Base-by-base conservation (phyloP, 2,113 vertebrate genomes). In the Erinaceus europaeus region DNA sequence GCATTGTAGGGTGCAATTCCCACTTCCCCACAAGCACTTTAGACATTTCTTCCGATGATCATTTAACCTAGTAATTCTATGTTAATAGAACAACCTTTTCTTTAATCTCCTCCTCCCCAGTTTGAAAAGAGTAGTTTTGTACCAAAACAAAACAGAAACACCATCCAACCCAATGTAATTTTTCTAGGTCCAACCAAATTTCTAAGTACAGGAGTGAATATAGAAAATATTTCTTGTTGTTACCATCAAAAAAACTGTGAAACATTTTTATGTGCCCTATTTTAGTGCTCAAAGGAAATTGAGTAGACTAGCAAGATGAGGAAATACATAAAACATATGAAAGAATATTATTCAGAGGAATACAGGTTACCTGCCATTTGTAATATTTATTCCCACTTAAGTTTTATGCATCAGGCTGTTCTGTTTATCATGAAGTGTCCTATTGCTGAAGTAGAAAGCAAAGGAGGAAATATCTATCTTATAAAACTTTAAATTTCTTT, bases 401-500 rank as follows among this genome's bases (percentile, higher is more conserved):
- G 90, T 97, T 95, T 95, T 96, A 93, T 88, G 92, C 91, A 84
- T 88, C 91, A 95, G 97, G 95, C 95, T 95, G 80, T 3, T 48
- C 84, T 82, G 55, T 96, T 52, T 86, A 85, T 90, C 94, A 89
- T 71, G 78, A 94, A 95, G 94, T 95, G 94, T 96, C 89, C 95
- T 96, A 94, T 94, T 95, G 95, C 93, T 93, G 95, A 89, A 97
- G 94, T 73, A 95, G 38, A 95, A 90, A 94, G 93, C 69, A 50
- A 91, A 94, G 94, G 93, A 97, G 96, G 96, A 97, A 97, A 96
- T 97, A 95, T 97, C 94, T 92, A 1, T 95, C 95, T 96, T 96
- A 96, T 97, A 97, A 97, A 97, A 97, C 92, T 95, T 96, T 96
- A 97, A 86, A 93, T 90, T 72, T 89, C 96, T 95, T 96, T 97